phyloP scores from a whole-genome alignment of 2,797 vertebrate genomes.

The Circus cinereus region DNA sequence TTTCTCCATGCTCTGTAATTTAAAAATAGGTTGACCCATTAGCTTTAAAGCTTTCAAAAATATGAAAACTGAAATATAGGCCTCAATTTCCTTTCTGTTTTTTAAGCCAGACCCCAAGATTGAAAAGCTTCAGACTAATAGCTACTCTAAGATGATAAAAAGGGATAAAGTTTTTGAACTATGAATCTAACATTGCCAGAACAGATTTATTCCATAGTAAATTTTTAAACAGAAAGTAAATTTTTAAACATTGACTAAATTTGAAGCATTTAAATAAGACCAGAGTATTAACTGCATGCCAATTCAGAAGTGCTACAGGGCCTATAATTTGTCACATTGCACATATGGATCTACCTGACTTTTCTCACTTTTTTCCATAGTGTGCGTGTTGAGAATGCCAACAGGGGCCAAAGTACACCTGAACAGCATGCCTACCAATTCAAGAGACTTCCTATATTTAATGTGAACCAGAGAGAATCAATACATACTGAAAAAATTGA shows the following conservation, averaged over 20 bases:
- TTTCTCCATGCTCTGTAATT: constrained; percentile 20
- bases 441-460: neutral
- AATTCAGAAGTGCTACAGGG: constrained; percentile 2
- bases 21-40: constrained; percentile 11
- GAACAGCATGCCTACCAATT: neutral
- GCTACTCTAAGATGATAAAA: neutral
- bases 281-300: neutral
- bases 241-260: constrained; percentile 35
- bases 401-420: neutral
- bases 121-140: neutral
- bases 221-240: constrained; percentile 42
- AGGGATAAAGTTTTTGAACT: constrained; percentile 14
- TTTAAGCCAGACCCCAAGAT: neutral
- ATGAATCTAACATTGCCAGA: neutral
- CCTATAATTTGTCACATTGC: neutral
- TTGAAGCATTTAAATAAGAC: constrained; percentile 40
- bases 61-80: neutral
- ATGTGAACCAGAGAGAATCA: neutral
- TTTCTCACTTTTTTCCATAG: neutral
- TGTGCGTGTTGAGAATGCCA: neutral
- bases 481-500: neutral
- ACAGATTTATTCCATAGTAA: constrained; percentile 15
- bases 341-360: neutral
- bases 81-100: neutral
- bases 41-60: constrained; percentile 12